Evolutionary conservation across 2,888 invertebrate genomes (phyloP), one percentile per base, ranked within the genome.

Genomic region (Drosophila diplacantha): DNA sequence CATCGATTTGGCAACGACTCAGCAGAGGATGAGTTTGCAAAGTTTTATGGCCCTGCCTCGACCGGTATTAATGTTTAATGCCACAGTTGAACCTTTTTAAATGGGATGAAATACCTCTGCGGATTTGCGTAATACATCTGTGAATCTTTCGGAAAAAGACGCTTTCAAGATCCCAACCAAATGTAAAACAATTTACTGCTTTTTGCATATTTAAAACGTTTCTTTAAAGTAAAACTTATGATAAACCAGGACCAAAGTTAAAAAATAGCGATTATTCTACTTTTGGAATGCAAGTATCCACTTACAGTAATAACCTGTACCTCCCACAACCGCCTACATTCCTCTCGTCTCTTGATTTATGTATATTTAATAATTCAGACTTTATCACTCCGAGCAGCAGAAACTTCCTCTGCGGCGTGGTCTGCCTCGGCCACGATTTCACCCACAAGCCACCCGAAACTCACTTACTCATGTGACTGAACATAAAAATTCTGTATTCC

Each of bases 291-390:
- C 14, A 9, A 34, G n/a, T 26, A 26, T 34, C n/a, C 20, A 7
- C 29, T 20, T 31, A 7, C 18, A 12, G 26, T 16, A 24, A 31
- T 12, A 41, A 8, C 32, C 59, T 47, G 59, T 41, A 56, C 46
- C n/a, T 38, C 20, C 59, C 60, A 62, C 35, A 57, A 41, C 57
- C 53, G 63, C 65, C 62, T 46, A 52, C 43, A 67, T 61, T 57
- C 63, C 38, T 29, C 31, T 55, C 54, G 43, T 58, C 58, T 44
- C 56, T 69, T 79, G 83, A 79, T 79, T 83, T 81, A 83, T 79
- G 83, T 81, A 65, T 77, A 73, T 81, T 83, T 83, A 79, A 79
- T 83, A 79, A 75, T 81, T 79, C 83, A 77, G 73, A 62, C 58
- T 77, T 83, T 79, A 83, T 83, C 79, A 57, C 73, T 63, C 68